Evolutionary conservation across 1,140 invertebrate species (phyloP).

Genomic region (Cyclina sinensis): DNA sequence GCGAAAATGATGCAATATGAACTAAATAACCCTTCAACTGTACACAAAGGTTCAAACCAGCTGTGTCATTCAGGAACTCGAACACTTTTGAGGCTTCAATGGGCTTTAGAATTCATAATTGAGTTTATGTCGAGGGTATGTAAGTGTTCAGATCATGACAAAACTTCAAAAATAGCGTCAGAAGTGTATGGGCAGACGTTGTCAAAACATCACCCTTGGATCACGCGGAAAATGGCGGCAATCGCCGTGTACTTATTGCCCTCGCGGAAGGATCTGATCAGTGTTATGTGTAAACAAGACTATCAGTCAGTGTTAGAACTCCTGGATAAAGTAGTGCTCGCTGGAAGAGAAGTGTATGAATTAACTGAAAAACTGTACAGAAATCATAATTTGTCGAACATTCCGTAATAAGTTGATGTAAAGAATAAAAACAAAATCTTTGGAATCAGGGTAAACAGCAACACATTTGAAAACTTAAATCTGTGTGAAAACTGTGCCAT

Average conservation of each 20-base stretch:
- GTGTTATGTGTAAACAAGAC: conserved; percentile 84
- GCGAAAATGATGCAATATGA: conserved; percentile 96
- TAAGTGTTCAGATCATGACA: conserved; percentile 90
- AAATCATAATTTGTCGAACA: conserved; percentile 90
- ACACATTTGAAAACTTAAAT: too few species aligned
- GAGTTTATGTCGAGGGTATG: conserved; percentile 92
- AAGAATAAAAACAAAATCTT: too few species aligned
- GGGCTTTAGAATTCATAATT: conserved; percentile 97
- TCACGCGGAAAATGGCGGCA: conserved; percentile 89
- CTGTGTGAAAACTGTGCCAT: too few species aligned
- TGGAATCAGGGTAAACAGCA: too few species aligned
- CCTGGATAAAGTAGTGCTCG: conserved; percentile 91
- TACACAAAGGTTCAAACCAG: conserved; percentile 84
- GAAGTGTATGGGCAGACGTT: conserved; percentile 94
- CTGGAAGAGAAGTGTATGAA: conserved; percentile 91
- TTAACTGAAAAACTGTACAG: conserved; percentile 92
- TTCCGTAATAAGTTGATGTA: conserved; percentile 91
- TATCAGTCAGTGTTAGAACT: conserved; percentile 87
- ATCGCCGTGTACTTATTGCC: conserved; percentile 96
- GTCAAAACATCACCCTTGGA: conserved; percentile 94
- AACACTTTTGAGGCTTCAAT: conserved; percentile 95
- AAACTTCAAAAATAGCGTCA: conserved; percentile 92
- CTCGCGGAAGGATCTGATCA: conserved; percentile 89
- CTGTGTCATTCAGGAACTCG: conserved; percentile 93
- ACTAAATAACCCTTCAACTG: conserved; percentile 90